These are phyloP conservation scores for Synaphobranchus kaupii DNA, from an alignment of 2,797 vertebrate genomes.

Conservation along the genomic window DNA sequence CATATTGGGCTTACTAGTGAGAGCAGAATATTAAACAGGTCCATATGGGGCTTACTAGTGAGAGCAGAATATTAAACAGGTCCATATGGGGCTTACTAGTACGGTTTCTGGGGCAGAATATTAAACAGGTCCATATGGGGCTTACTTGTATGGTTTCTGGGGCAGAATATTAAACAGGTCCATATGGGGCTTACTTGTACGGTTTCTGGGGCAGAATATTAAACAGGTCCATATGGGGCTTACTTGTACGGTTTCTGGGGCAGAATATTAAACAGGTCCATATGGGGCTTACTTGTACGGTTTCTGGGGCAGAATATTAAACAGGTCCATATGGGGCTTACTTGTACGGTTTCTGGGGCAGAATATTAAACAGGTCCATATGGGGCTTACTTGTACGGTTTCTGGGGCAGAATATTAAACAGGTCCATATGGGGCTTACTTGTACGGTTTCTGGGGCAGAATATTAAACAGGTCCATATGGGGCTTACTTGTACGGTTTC, in stretches of 20 bases:
- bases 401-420: slow-evolving; percentile 97
- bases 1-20: too few relatives aligned
- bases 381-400: slow-evolving; percentile 92
- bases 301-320: slow-evolving; percentile 98
- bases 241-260: too few relatives aligned
- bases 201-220: slow-evolving; percentile 98
- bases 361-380: not conserved
- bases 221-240: too few relatives aligned
- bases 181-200: slow-evolving; percentile 84
- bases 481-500: slow-evolving; percentile 95
- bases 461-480: not conserved
- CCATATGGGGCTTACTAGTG: slow-evolving; percentile 73
- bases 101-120: slow-evolving; percentile 98
- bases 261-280: not conserved
- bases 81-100: slow-evolving; percentile 82
- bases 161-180: not conserved
- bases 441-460: too few relatives aligned
- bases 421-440: too few relatives aligned
- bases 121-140: too few relatives aligned
- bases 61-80: not conserved
- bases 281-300: slow-evolving; percentile 88
- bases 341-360: too few relatives aligned
- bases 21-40: not conserved
- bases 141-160: too few relatives aligned
- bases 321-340: too few relatives aligned